These are phyloP conservation scores for Melanerpes aurifrons DNA, from an alignment of 2,113 vertebrate genomes.

Conservation along the genomic window DNA sequence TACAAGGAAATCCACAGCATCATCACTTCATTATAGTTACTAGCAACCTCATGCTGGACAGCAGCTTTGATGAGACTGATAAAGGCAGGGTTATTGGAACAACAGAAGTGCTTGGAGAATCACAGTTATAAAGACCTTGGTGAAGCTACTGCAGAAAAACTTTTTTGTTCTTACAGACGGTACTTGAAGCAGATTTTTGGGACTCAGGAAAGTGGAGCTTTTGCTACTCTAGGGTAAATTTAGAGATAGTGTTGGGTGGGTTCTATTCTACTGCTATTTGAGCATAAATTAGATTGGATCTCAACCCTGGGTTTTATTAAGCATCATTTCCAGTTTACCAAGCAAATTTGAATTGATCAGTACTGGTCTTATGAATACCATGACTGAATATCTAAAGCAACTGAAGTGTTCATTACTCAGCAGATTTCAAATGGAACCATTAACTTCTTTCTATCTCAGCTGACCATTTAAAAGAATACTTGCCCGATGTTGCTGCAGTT, in stretches of 20 bases:
- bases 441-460: neutral
- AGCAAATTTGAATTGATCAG: neutral
- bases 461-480: neutral
- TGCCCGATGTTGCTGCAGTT: neutral
- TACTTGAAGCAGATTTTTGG: neutral
- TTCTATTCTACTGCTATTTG: neutral
- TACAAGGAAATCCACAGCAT: slow-evolving; percentile 33
- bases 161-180: neutral
- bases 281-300: neutral
- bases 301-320: neutral
- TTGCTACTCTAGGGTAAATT: neutral
- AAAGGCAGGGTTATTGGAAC: slow-evolving; percentile 28
- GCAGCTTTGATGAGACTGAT: slow-evolving; percentile 49
- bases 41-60: slow-evolving; percentile 44
- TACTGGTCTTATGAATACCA: neutral
- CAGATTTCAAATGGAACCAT: neutral
- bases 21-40: slow-evolving; percentile 45
- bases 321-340: neutral
- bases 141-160: neutral
- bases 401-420: neutral
- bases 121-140: neutral
- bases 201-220: neutral
- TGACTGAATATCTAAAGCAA: neutral
- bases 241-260: neutral
- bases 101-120: neutral